Conservation (phyloP, 2,113 vertebrate species). For the Ciconia maguari region DNA sequence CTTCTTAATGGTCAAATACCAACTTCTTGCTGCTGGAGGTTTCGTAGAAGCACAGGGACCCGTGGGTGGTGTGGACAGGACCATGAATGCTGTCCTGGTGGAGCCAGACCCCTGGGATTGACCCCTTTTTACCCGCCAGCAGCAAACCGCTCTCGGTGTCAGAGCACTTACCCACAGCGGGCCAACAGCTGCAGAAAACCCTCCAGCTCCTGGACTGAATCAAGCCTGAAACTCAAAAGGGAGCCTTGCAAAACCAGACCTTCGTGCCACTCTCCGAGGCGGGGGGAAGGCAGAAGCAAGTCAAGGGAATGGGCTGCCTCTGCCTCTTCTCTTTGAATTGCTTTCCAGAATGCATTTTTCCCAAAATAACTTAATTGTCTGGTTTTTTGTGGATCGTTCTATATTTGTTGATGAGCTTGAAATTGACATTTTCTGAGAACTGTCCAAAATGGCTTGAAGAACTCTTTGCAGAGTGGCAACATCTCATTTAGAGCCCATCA, state of each 20-base stretch:
- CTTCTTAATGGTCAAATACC: neutral
- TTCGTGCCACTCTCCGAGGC: neutral
- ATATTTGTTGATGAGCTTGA: constrained; percentile 50
- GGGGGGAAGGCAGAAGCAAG: neutral
- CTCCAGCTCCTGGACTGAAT: neutral
- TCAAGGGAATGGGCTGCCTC: neutral
- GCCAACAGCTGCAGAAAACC: neutral
- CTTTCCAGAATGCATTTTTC: constrained; percentile 17
- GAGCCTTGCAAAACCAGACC: neutral
- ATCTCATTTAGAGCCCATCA: neutral
- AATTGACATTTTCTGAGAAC: constrained; percentile 34
- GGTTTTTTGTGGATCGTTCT: neutral
- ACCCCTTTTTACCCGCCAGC: neutral
- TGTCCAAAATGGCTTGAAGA: constrained; percentile 24
- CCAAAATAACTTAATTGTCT: constrained; percentile 51
- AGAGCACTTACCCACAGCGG: rapidly evolving
- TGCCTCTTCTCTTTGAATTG: constrained; percentile 26
- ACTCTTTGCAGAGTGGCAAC: neutral
- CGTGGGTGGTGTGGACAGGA: neutral
- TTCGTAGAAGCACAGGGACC: rapidly evolving
- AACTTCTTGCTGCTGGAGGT: neutral
- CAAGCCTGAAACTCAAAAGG: neutral
- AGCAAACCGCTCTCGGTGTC: rapidly evolving
- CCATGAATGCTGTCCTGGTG: neutral
- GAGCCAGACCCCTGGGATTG: neutral